Evolutionary conservation across 2,888 invertebrate genomes (phyloP), one percentile per base, ranked within the genome.

Genomic region (Eumacrocentrus americanus): DNA sequence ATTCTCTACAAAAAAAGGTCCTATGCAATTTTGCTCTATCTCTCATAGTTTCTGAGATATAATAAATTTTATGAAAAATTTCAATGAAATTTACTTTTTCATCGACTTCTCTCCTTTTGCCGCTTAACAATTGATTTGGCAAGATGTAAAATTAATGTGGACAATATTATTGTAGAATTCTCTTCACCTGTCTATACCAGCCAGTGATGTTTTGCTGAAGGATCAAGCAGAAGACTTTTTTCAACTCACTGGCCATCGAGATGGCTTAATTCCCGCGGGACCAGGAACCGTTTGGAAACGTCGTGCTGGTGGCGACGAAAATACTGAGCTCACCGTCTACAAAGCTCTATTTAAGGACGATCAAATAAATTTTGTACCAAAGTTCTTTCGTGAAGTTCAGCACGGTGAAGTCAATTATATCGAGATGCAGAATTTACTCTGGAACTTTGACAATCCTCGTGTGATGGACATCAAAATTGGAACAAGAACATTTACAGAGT

Each of bases 401-500:
- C 90, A 91, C 78, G 86, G 86, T 60, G 89, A 89, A 35, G 91
- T 92, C 73, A 86, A 87, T 67, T 98, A 95, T 82, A 95, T 98
- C 74, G 97, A 98, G 82, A 88, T 98, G 64, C 95, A 98, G 83
- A 96, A 98, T 81, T 85, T 98, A 16, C 83, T 97, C 20, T 91
- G 93, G 72, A 92, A 93, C 59, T 98, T 97, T 82, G 85, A 86
- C 74, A 92, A 97, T 82, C 96, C 96, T 0, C 91, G 91, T 75
- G 95, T 98, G 0, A 97, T 98, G 90, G 98, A 98, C 81, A 91
- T 98, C 63, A 98, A 98, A 84, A 92, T 98, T 88, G 98, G 98
- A 42, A 92, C 92, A 1, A 87, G 97, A 73, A 98, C 98, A 16
- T 98, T 98, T 81, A 85, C 97, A 37, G 98, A 98, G 81, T 90